Percentiles rank a stretch among this genome's conserved stretches.
These are phyloP conservation scores for Anarhynchus alexandrinus DNA, from an alignment of 2,113 vertebrate genomes.

Conservation along the genomic window DNA sequence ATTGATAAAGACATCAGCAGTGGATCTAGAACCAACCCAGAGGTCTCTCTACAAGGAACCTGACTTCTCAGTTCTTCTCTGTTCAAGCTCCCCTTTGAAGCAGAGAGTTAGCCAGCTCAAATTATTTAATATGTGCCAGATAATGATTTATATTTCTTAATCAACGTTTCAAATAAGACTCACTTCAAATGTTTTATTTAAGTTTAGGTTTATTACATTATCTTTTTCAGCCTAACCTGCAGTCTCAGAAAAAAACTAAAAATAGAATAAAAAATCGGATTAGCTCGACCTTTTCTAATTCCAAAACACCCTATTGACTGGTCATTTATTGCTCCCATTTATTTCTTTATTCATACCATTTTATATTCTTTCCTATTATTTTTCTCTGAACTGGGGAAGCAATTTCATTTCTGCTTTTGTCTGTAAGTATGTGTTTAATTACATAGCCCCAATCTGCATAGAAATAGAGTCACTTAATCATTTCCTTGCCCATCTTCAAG, in stretches of 20 bases:
- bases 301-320: not conserved
- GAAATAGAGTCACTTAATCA: slow-evolving; percentile 49
- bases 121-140: not conserved
- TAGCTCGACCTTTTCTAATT: not conserved
- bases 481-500: not conserved
- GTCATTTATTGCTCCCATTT: slow-evolving; percentile 28
- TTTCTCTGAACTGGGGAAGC: slow-evolving; percentile 3
- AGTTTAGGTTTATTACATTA: not conserved
- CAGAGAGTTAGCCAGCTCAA: not conserved
- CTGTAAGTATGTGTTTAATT: slow-evolving; percentile 32
- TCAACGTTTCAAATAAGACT: not conserved
- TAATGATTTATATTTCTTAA: not conserved
- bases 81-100: not conserved
- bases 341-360: slow-evolving; percentile 7
- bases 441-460: not conserved
- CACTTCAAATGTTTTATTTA: not conserved
- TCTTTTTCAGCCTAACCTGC: not conserved
- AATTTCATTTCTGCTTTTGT: slow-evolving; percentile 42
- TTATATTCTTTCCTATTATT: not conserved
- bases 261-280: not conserved
- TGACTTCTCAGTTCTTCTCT: not conserved
- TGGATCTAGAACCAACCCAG: not conserved
- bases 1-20: not conserved
- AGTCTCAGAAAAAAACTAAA: not conserved
- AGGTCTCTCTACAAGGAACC: not conserved